Evolutionary conservation across 2,113 vertebrate species (phyloP).

Genomic region (Melanerpes aurifrons): DNA sequence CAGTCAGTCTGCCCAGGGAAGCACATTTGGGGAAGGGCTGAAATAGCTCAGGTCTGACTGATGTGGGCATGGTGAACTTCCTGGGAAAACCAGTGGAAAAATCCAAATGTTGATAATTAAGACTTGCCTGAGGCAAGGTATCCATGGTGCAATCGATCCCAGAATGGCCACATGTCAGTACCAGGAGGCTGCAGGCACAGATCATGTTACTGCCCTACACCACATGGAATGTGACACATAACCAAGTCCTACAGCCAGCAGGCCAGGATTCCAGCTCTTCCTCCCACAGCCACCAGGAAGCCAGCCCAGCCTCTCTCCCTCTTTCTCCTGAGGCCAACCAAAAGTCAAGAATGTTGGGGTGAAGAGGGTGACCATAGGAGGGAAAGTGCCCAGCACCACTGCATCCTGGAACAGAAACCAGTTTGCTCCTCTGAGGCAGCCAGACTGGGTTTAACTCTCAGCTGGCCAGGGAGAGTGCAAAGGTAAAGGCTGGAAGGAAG

Average conservation of each 20-base stretch:
- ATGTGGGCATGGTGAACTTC: conserved; percentile 36
- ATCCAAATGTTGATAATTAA: conserved; percentile 1
- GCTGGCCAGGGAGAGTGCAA: not conserved
- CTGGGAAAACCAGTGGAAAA: conserved; percentile 32
- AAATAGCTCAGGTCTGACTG: conserved; percentile 1
- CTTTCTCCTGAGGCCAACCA: not conserved
- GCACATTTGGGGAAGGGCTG: not conserved
- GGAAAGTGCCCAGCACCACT: not conserved
- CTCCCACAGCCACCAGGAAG: not conserved
- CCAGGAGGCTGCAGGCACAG: not conserved
- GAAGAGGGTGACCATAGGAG: not conserved
- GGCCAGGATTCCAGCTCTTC: not conserved
- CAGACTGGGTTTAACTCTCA: not conserved
- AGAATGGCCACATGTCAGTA: not conserved
- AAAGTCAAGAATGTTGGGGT: conserved; percentile 18
- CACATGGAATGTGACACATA: not conserved
- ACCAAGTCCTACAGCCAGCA: conserved; percentile 1
- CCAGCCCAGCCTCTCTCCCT: not conserved
- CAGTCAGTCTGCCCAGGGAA: conserved; percentile 2
- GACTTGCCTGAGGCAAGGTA: not conserved
- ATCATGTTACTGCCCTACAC: conserved; percentile 13
- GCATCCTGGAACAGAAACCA: not conserved
- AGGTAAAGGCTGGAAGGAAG: not conserved
- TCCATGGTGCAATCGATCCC: not conserved
- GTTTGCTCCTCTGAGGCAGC: not conserved